Evolutionary conservation across 2,797 vertebrate species (phyloP).

Genomic region (Streptopelia turtur): DNA sequence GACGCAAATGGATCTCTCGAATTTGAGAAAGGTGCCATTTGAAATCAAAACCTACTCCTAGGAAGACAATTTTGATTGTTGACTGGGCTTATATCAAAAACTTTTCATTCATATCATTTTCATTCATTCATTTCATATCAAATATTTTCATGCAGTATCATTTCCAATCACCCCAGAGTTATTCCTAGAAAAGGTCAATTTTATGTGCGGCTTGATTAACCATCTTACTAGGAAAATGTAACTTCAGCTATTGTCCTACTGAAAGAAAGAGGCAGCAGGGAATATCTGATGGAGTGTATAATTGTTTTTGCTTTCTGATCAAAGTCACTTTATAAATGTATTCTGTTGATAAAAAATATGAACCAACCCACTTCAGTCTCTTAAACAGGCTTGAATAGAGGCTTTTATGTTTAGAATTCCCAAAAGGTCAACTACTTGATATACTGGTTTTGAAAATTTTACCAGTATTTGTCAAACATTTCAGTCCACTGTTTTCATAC

Average conservation of each 20-base stretch:
- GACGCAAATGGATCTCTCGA: slow-evolving; percentile 92
- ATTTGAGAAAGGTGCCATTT: slow-evolving; percentile 96
- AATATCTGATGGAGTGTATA: neutral
- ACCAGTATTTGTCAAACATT: neutral
- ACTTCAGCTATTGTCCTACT: neutral
- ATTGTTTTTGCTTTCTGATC: neutral
- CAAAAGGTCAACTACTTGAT: neutral
- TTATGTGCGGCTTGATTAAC: neutral
- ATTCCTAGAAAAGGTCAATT: neutral
- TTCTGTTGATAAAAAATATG: neutral
- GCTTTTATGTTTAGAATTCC: neutral
- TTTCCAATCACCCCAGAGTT: neutral
- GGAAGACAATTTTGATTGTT: slow-evolving; percentile 30
- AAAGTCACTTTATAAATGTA: neutral
- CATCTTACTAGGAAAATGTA: neutral
- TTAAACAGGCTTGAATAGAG: neutral
- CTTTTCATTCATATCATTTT: no score
- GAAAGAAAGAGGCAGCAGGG: neutral
- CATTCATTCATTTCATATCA: no score
- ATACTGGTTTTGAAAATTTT: neutral
- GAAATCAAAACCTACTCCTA: slow-evolving; percentile 94
- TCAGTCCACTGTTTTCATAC: neutral
- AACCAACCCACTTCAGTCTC: neutral
- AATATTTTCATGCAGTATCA: neutral
- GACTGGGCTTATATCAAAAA: neutral